Conservation (phyloP, 2,888 invertebrate genomes). For the Linyphia triangularis region DNA sequence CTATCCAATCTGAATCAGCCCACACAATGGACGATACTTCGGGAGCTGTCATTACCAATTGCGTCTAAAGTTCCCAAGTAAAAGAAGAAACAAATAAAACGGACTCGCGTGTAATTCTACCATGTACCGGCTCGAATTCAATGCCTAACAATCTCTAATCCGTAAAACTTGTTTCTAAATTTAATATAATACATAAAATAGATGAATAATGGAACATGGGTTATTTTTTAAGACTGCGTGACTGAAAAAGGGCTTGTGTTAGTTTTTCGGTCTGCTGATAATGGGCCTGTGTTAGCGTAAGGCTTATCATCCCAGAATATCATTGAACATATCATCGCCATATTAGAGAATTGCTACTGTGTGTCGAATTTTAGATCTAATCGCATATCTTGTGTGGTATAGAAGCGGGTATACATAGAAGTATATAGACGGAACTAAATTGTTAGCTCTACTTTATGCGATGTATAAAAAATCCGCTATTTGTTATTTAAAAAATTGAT, state of each 20-base stretch:
- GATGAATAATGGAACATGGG: slow-evolving; percentile 74
- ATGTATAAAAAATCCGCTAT: too few relatives aligned
- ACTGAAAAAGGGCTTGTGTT: slow-evolving; percentile 71
- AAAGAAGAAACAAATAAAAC: slow-evolving; percentile 39
- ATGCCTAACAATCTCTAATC: slow-evolving; percentile 73
- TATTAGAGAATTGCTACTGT: slow-evolving; percentile 65
- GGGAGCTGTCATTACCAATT: slow-evolving; percentile 56
- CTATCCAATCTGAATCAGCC: slow-evolving; percentile 45
- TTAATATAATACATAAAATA: slow-evolving; percentile 74
- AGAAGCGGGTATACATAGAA: not conserved
- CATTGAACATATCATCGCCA: slow-evolving; percentile 64
- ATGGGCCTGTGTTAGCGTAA: slow-evolving; percentile 60
- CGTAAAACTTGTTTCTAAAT: slow-evolving; percentile 74
- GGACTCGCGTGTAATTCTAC: slow-evolving; percentile 61
- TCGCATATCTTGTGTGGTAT: not conserved
- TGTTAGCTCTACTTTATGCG: not conserved
- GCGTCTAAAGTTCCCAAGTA: slow-evolving; percentile 48
- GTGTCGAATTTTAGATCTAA: slow-evolving; percentile 39
- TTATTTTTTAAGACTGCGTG: slow-evolving; percentile 71
- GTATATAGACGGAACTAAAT: not conserved
- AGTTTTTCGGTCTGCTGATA: slow-evolving; percentile 69
- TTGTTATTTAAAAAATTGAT: too few relatives aligned
- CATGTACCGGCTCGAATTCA: slow-evolving; percentile 69
- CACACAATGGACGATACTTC: slow-evolving; percentile 61
- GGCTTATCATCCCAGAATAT: slow-evolving; percentile 64